phyloP scores from a whole-genome alignment of 2,888 invertebrate species.

The Diloba caeruleocephala region DNA sequence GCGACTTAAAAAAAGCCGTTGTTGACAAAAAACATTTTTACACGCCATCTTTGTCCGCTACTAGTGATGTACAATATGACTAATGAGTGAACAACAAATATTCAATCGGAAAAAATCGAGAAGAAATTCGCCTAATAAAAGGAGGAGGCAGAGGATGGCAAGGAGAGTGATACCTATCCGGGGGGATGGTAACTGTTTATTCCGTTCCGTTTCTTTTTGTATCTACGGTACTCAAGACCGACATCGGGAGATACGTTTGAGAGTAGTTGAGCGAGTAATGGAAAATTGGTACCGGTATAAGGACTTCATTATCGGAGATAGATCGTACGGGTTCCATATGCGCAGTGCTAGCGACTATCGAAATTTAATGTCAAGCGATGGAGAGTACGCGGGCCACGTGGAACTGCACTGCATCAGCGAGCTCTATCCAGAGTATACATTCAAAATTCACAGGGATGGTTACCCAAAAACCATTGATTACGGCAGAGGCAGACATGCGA shows the following conservation, averaged over 20 bases:
- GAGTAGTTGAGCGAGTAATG: slow-evolving; percentile 75
- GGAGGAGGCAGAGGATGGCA: slow-evolving; percentile 59
- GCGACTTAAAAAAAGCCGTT: slow-evolving; percentile 2
- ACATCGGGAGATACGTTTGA: slow-evolving; percentile 74
- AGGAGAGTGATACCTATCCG: slow-evolving; percentile 72
- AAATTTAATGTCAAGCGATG: slow-evolving; percentile 75
- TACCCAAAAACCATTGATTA: slow-evolving; percentile 76
- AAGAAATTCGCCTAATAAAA: slow-evolving; percentile 33
- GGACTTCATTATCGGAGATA: slow-evolving; percentile 81
- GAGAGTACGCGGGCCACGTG: slow-evolving; percentile 82
- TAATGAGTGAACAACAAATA: slow-evolving; percentile 53
- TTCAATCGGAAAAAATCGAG: slow-evolving; percentile 29
- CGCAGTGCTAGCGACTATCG: slow-evolving; percentile 66
- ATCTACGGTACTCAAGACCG: slow-evolving; percentile 77
- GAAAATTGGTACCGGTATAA: slow-evolving; percentile 78
- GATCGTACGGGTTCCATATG: slow-evolving; percentile 72
- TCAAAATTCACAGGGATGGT: slow-evolving; percentile 75
- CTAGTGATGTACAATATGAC: slow-evolving; percentile 49
- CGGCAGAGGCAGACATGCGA: slow-evolving; percentile 71
- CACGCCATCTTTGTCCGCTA: slow-evolving; percentile 26
- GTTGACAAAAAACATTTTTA: neutral
- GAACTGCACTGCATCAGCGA: slow-evolving; percentile 80
- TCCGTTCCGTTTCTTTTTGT: slow-evolving; percentile 78
- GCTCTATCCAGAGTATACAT: slow-evolving; percentile 73
- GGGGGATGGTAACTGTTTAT: slow-evolving; percentile 83